Conservation (phyloP, 2,113 vertebrate genomes). For the Coryphaenoides rupestris region DNA sequence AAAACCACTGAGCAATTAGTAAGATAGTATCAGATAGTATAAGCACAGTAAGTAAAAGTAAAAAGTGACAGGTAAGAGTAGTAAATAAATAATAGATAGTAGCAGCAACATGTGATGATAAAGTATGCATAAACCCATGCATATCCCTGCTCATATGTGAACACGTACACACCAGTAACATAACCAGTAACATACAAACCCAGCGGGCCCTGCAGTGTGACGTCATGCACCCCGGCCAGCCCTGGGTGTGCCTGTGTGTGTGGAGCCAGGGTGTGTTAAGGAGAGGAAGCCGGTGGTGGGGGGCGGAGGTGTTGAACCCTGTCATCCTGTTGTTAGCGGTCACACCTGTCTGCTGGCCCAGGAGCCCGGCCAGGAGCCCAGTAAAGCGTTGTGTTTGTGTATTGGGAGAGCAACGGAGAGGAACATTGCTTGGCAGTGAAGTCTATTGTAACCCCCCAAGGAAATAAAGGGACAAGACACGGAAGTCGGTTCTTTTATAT, state of each 20-base stretch:
- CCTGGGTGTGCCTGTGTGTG: conserved; percentile 51
- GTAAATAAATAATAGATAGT: no score
- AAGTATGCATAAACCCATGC: no score
- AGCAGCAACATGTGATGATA: no score
- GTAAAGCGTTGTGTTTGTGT: conserved; percentile 42
- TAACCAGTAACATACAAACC: not conserved
- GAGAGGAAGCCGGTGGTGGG: conserved; percentile 64
- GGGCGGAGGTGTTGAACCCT: conserved; percentile 64
- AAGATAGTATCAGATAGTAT: no score
- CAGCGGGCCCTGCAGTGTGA: not conserved
- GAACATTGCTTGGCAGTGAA: conserved; percentile 18
- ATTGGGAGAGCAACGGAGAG: conserved; percentile 14
- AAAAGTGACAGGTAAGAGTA: no score
- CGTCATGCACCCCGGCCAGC: conserved; percentile 14
- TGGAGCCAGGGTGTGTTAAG: conserved; percentile 44
- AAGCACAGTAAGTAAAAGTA: no score
- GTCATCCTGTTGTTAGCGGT: conserved; percentile 70
- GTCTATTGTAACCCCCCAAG: conserved; percentile 21
- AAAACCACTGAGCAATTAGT: no score
- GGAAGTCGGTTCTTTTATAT: conserved; percentile 2
- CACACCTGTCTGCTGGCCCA: conserved; percentile 68
- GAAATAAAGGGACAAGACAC: conserved; percentile 7
- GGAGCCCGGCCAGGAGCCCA: conserved; percentile 16
- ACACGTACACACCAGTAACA: not conserved
- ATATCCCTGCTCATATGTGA: no score